Conservation (phyloP, 2,113 vertebrate species). For the Alces alces region DNA sequence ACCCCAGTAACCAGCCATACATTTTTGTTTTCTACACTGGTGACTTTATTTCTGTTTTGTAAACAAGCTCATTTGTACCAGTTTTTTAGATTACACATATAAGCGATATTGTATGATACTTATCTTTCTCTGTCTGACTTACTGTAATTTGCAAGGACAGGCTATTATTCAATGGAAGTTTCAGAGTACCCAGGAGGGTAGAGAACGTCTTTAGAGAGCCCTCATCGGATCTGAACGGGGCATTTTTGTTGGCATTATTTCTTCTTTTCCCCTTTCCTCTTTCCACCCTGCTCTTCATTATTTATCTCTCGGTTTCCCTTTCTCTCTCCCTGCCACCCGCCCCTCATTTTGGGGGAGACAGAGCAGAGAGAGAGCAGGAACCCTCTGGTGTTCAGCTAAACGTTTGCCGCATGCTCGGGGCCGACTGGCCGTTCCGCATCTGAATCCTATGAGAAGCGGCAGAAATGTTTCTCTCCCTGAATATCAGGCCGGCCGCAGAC, state of each 20-base stretch:
- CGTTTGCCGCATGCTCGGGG: not conserved
- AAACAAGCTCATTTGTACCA: not conserved
- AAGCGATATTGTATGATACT: not conserved
- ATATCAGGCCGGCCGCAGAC: not conserved
- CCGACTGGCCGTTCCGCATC: not conserved
- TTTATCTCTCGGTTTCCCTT: not conserved
- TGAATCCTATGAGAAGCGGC: not conserved
- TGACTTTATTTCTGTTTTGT: not conserved
- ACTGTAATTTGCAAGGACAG: not conserved
- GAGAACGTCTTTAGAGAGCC: not conserved
- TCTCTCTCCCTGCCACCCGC: not conserved
- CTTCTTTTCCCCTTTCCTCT: not conserved
- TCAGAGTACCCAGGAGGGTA: not conserved
- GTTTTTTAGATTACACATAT: not conserved
- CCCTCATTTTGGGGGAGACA: not conserved
- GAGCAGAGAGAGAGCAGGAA: no score
- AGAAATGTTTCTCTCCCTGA: constrained; percentile 1
- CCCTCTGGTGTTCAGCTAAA: not conserved
- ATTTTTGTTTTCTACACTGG: not conserved
- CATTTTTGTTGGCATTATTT: not conserved
- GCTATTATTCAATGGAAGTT: not conserved
- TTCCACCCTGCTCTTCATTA: not conserved
- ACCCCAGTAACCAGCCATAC: not conserved
- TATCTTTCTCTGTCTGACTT: not conserved
- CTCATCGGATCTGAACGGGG: not conserved